Evolutionary conservation across 1,140 invertebrate species (phyloP), one percentile per base, ranked within the genome.

Genomic region (Drosophila mayri): DNA sequence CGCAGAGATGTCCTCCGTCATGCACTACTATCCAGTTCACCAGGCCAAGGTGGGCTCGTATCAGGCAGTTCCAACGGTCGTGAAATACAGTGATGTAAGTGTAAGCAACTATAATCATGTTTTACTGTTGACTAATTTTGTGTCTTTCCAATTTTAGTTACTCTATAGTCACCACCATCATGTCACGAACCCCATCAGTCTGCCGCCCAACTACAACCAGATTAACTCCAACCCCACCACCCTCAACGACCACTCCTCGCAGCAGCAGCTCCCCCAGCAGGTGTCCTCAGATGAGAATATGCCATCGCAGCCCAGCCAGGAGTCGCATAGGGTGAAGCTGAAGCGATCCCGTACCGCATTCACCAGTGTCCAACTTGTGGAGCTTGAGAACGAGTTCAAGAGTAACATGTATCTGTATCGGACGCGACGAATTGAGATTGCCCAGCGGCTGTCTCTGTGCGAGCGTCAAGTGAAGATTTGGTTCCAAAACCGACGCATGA

Each of bases 391-490:
- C 37, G 92, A 92, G 63, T 92, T 92, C 66, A 84, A 96, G 66
- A 94, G 94, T 68, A 96, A 95, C 68, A 95, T 95, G 60, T 98
- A 98, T 83, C 93, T 98, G 1, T 97, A 96, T 62, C 93, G 97
- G 52, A 95, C 97, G 0, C 94, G 96, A 8, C 94, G 97, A 20
- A 97, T 98, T 22, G 95, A 97, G 92, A 95, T 98, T 79, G 97
- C 97, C 0, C 93, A 95, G n/a, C 93, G 94, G 18, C 92, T 98
- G 3, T 94, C 94, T 28, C 93, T 98, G 0, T 95, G 95, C 1
- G 97, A 98, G 83, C 93, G 97, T 22, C 97, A 98, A 92, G 97
- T 98, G 22, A 98, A 98, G 93, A 98, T 98, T 59, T 98, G 97
- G 97, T 98, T 92, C 71, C 91, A 92, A 75, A 92, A 92, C 47